Base-by-base conservation (phyloP, 2,888 invertebrate genomes). In the Brachynemurus nebulosus region DNA sequence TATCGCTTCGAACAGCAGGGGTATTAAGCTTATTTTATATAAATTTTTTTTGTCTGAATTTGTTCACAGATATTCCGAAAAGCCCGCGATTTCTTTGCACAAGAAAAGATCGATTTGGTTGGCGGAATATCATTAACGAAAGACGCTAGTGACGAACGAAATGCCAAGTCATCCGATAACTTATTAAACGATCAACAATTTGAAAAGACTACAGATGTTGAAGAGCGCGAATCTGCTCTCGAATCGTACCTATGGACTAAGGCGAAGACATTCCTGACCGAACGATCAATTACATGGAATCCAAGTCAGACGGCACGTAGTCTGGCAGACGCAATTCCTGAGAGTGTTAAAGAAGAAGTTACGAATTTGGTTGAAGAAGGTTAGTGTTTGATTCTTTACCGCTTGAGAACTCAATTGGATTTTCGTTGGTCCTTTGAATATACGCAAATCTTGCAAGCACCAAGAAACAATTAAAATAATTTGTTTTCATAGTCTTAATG, bases 1-100 rank as follows among this genome's bases (percentile, higher is more conserved):
- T n/a, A n/a, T n/a, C n/a, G n/a, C n/a, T n/a, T n/a, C n/a, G n/a
- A n/a, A n/a, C n/a, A n/a, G n/a, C n/a, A n/a, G n/a, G n/a, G n/a
- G n/a, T n/a, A n/a, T n/a, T n/a, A n/a, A n/a, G n/a, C n/a, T n/a
- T n/a, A n/a, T 25, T 37, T n/a, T n/a, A n/a, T n/a, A 38, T 42
- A 23, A 21, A 14, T 42, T 48, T 12, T 51, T 23, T 40, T 45
- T 42, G 53, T 58, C 46, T 54, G n/a, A n/a, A n/a, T n/a, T n/a
- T n/a, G n/a, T n/a, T n/a, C n/a, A n/a, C n/a, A 68, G 68, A 59
- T 76, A 46, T 76, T 68, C 66, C 67, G 73, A 47, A 69, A 66
- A 54, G 72, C 74, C 35, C 70, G 68, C 56, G 67, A 70, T 21
- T 66, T 77, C 58, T 74, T 77, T 55, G 70, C 68, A 42, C 69